These are phyloP conservation scores for Poeciliopsis turneri DNA, from an alignment of 2,797 vertebrate genomes.

Conservation along the genomic window DNA sequence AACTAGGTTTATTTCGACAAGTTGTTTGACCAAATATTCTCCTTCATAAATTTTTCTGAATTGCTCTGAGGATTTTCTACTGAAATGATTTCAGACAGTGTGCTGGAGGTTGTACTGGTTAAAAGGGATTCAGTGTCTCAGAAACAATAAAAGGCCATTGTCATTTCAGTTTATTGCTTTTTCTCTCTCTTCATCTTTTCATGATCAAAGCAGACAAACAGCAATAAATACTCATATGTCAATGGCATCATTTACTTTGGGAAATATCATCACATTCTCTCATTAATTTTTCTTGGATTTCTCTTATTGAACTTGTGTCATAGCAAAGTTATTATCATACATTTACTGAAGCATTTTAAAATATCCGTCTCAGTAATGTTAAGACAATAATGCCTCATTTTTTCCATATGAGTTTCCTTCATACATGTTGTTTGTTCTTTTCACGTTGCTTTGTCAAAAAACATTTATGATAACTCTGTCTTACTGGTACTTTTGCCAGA, in stretches of 20 bases:
- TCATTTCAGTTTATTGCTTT: constrained; percentile 69
- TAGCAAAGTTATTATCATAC: constrained; percentile 5
- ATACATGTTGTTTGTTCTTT: background rate
- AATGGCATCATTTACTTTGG: constrained; percentile 7
- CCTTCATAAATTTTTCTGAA: constrained; percentile 6
- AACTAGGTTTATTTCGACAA: background rate
- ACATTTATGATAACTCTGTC: too few relatives aligned
- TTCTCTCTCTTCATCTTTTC: constrained; percentile 50
- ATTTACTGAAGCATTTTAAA: constrained; percentile 17
- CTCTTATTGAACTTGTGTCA: constrained; percentile 18
- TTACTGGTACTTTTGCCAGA: too few relatives aligned
- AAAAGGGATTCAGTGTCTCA: constrained; percentile 59
- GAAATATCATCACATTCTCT: constrained; percentile 33
- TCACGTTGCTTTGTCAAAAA: background rate
- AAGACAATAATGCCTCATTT: background rate
- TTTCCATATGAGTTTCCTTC: background rate
- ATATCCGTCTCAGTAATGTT: constrained; percentile 30
- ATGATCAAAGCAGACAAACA: constrained; percentile 60
- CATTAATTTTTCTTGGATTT: constrained; percentile 56
- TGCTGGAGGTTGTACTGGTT: constrained; percentile 33
- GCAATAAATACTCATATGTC: constrained; percentile 36
- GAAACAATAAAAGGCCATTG: constrained; percentile 54
- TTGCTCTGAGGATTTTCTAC: constrained; percentile 22
- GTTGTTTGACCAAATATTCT: background rate
- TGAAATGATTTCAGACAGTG: constrained; percentile 41